Base-by-base conservation (phyloP, 1,140 invertebrate genomes). In the Apis dorsata region DNA sequence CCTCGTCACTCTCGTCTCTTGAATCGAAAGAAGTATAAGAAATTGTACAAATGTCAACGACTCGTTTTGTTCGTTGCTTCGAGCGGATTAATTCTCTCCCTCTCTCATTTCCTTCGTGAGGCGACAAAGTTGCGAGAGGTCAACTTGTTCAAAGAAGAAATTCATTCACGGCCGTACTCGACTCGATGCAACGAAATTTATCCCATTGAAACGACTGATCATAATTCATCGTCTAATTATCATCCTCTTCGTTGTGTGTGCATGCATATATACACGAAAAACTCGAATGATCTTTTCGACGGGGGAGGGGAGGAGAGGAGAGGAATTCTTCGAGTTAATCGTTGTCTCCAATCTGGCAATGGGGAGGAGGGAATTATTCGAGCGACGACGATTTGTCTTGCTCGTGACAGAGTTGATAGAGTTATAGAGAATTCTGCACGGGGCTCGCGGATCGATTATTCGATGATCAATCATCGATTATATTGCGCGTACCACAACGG, bases 21-120 rank as follows among this genome's bases (percentile, higher is more conserved):
- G 15, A 10, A 44, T 44, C 59, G 44, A 62, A 75, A 75, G 73
- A 75, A 24, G 21, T 44, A 44, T 11, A 51, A 0, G 5, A 44
- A 44, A 7, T 51, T 51, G 73, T 62, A 75, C 15, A 75, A 63
- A 62, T 75, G 59, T 51, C 59, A 75, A 15, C 44, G 59, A 75
- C n/a, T 72, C 19, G 70, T 72, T 72, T 55, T 19, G 24, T 44
- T 28, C 34, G 21, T 72, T 55, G 19, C 24, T 34, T 28, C 34
- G 21, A 4, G 15, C 34, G 28, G 15, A 74, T 59, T 75, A 75
- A 75, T 62, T 75, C 59, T 19, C 44, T 57, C 34, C 49, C 34
- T 19, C 5, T 44, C 34, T 34, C 34, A 4, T 4, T 75, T 24
- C 62, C 59, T 75, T 5, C 0, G 19, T 4, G 49, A 68, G 19